Evolutionary conservation across 2,888 invertebrate species (phyloP).

Genomic region (Marronus borbonicus): DNA sequence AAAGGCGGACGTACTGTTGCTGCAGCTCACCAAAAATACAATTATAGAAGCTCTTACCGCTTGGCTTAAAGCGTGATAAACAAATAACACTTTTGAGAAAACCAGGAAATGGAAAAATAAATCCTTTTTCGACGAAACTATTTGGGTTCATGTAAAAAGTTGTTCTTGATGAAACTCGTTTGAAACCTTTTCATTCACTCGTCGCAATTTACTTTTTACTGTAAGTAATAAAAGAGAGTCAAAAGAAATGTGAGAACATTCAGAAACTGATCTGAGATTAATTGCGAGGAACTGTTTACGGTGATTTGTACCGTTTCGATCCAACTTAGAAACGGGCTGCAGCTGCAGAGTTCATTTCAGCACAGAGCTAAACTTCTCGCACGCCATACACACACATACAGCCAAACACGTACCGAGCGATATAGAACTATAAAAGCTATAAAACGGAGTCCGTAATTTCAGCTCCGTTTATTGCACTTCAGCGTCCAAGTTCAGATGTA

Average conservation of each 20-base stretch:
- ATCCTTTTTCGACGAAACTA: not conserved
- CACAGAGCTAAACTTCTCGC: constrained; percentile 19
- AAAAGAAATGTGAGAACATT: constrained; percentile 42
- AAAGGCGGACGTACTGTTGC: no score
- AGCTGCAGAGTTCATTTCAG: constrained; percentile 34
- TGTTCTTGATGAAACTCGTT: constrained; percentile 2
- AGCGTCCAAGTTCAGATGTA: constrained; percentile 54
- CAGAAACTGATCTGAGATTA: constrained; percentile 47
- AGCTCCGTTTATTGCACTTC: constrained; percentile 57
- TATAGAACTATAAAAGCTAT: constrained; percentile 37
- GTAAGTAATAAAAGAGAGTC: constrained; percentile 31
- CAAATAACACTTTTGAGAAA: not conserved
- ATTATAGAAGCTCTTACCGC: no score
- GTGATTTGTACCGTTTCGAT: constrained; percentile 16
- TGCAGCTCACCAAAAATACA: no score
- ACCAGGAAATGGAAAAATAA: not conserved
- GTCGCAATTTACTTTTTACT: constrained; percentile 26
- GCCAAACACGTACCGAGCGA: constrained; percentile 13
- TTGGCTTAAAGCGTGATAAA: no score
- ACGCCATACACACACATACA: not conserved
- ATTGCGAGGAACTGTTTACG: constrained; percentile 36
- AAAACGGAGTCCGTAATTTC: constrained; percentile 52
- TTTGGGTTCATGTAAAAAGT: not conserved
- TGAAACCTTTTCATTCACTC: constrained; percentile 3
- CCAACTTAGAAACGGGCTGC: constrained; percentile 33